Base-by-base conservation (phyloP, 53 echinoderm and acorn worm genomes). In the Echinarachnius parma region DNA sequence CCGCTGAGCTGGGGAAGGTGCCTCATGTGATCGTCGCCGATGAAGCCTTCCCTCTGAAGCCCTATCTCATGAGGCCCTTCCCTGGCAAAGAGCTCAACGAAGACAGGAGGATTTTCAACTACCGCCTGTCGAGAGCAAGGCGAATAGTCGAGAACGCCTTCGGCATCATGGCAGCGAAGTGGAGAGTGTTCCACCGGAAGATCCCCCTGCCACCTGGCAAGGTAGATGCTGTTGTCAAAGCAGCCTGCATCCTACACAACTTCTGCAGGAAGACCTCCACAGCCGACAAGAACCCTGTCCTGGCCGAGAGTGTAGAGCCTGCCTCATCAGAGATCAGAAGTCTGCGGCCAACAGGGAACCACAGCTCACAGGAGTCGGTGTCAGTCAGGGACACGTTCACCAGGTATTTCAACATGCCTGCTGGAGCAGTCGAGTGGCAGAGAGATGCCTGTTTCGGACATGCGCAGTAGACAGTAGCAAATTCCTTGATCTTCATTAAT, bases 161-260 rank as follows among this genome's bases (percentile, higher is more conserved):
- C n/a, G n/a, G n/a, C n/a, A n/a, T n/a, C 2, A 16, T 76, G 39
- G 46, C 78, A 47, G 76, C 89, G 21, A 80, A 48, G 53, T 89
- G 84, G 84, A 34, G 77, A 7, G 55, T 84, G 25, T 84, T 49
- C 76, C 75, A 80, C 49, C 60, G 70, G 30, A 3, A 57, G 16
- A 80, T 77, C 4, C 69, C 62, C 18, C 77, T 80, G 3, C 62
- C 48, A 29, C 70, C 63, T 34, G 46, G 62, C 7, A 62, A 62
- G 34, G 49, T 81, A 10, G 78, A 71, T 36, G 48, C 31, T 11
- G 60, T 81, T 25, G 55, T 84, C 16, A 84, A 84, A 64, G 81
- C 89, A 31, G 58, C 89, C 5, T 78, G 84, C 48, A 61, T 80
- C 10, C 52, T 89, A 34, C 89, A 84, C 31, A 84, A 89, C 64